Evolutionary conservation across 2,113 vertebrate species (phyloP).

Genomic region (Hyla sarda): DNA sequence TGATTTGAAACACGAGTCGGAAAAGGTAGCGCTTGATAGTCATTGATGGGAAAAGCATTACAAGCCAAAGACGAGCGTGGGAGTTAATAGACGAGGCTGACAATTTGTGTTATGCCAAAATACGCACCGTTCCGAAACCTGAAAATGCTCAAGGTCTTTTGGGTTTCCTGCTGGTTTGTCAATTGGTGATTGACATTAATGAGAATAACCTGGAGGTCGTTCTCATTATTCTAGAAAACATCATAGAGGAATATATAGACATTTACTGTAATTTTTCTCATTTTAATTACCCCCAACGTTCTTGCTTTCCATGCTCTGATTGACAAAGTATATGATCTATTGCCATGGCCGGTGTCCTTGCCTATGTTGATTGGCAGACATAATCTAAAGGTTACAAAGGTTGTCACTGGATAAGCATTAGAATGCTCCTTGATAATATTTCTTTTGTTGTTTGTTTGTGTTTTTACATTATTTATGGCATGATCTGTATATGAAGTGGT

Average conservation of each 20-base stretch:
- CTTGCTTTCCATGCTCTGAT: too few species aligned
- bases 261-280: background rate
- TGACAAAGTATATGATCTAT: too few species aligned
- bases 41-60: background rate
- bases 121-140: background rate
- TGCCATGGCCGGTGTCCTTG: too few species aligned
- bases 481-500: too few species aligned
- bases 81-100: background rate
- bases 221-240: background rate
- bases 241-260: background rate
- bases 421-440: too few species aligned
- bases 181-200: background rate
- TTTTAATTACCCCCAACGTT: background rate
- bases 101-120: background rate
- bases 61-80: background rate
- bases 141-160: background rate
- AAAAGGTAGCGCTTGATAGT: background rate
- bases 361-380: too few species aligned
- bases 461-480: too few species aligned
- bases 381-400: too few species aligned
- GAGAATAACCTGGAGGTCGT: background rate
- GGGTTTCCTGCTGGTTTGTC: background rate
- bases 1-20: background rate
- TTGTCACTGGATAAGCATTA: too few species aligned
- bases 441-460: too few species aligned